These are phyloP conservation scores for Brachypteracias leptosomus DNA, from an alignment of 2,113 vertebrate species.

Conservation along the genomic window DNA sequence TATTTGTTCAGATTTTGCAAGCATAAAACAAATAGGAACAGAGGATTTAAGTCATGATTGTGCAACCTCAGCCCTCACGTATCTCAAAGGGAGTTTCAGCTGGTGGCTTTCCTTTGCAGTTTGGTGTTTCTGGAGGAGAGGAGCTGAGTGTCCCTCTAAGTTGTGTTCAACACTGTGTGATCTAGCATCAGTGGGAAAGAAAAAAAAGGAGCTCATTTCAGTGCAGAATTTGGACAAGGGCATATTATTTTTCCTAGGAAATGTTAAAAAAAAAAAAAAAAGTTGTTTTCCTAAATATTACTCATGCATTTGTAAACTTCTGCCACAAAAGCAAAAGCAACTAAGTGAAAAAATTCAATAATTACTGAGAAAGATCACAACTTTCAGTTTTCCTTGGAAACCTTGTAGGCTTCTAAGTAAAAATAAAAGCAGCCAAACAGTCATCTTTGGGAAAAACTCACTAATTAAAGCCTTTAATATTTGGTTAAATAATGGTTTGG, in stretches of 20 bases:
- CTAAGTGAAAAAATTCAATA: neutral
- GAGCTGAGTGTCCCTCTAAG: neutral
- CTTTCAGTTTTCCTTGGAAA: neutral
- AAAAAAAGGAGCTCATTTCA: rapidly evolving
- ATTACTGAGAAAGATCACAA: neutral
- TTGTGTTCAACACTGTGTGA: neutral
- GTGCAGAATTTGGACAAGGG: neutral
- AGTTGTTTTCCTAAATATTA: neutral
- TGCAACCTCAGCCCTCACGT: neutral
- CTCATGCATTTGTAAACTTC: neutral
- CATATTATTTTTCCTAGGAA: neutral
- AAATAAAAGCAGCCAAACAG: neutral
- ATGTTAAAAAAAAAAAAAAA: neutral
- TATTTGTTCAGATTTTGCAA: slow-evolving; percentile 43
- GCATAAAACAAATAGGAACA: neutral
- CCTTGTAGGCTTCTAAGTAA: neutral
- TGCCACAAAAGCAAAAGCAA: neutral
- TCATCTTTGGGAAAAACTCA: neutral
- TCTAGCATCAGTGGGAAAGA: neutral
- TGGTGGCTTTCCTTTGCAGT: neutral
- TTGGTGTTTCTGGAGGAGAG: slow-evolving; percentile 2
- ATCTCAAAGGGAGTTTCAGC: neutral
- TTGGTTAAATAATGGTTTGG: neutral
- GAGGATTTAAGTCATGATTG: slow-evolving; percentile 4
- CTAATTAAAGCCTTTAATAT: neutral